Percentiles rank a stretch among this genome's conserved stretches.
phyloP scores from a whole-genome alignment of 2,113 vertebrate species.

The Tetraodon nigroviridis region DNA sequence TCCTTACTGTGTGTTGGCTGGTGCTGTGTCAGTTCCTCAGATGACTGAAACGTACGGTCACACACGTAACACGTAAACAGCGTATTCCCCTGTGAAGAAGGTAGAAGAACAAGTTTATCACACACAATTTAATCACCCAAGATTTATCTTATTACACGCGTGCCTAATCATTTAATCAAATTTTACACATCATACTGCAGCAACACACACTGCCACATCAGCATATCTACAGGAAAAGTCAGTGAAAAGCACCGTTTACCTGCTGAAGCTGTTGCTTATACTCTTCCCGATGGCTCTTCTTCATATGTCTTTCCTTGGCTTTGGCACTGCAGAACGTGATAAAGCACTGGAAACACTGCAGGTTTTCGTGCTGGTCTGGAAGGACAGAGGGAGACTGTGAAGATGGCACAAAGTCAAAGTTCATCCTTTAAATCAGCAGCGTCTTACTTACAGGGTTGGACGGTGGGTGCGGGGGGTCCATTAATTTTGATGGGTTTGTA shows the following conservation, averaged over 20 bases:
- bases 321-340: conserved; percentile 81
- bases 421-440: not conserved
- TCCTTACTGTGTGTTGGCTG: conserved; percentile 80
- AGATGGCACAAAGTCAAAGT: not conserved
- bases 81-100: conserved; percentile 72
- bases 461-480: conserved; percentile 48
- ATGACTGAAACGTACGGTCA: conserved; percentile 74
- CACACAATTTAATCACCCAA: no score
- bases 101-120: not conserved
- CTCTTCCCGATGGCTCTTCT: conserved; percentile 78
- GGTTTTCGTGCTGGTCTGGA: conserved; percentile 77
- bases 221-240: not conserved
- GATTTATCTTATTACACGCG: no score
- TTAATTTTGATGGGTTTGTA: conserved; percentile 59
- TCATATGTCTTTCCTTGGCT: conserved; percentile 81
- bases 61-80: conserved; percentile 80
- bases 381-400: not conserved
- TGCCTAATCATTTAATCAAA: no score
- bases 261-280: conserved; percentile 80
- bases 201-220: not conserved
- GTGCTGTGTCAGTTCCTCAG: conserved; percentile 76
- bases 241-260: conserved; percentile 33
- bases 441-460: conserved; percentile 68
- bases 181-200: no score
- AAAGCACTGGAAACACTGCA: conserved; percentile 81